Base-by-base conservation (phyloP, 2,797 vertebrate genomes). In the Pangasius larnaudii region DNA sequence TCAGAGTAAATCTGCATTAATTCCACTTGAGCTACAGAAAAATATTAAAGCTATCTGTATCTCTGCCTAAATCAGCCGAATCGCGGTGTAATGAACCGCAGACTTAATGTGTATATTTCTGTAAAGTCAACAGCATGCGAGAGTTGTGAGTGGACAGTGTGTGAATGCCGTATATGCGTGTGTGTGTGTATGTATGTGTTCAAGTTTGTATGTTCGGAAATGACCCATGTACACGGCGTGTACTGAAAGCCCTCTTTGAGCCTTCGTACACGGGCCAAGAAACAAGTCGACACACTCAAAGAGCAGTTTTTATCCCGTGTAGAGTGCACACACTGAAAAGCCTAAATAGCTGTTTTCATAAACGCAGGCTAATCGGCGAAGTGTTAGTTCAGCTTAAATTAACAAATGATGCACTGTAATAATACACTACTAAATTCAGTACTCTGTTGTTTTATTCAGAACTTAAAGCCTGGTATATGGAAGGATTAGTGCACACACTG, bases 161-260 rank as follows among this genome's bases (percentile, higher is more conserved):
- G 30, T 56, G 79, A 87, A 53, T 27, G 16, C 53, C n/a, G 18
- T 84, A 39, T 81, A 19, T 65, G 74, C 30, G 59, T 83, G 30
- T 74, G 42, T 74, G 42, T 77, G 87, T 79, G 78, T 77, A n/a
- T 8, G n/a, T 42, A 36, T 81, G 30, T 74, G 42, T 51, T 30
- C 22, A 24, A 59, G 8, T 77, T 85, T 79, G 72, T 77, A 33
- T 8, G n/a, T n/a, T 67, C 84, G 10, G 53, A 84, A 85, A 87
- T 84, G 75, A 85, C 86, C 79, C 77, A 69, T 85, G 87, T 83
- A 67, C 67, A 85, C 74, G 75, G 65, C 61, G 65, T 80, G 58
- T 51, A 86, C 67, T 91, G 88, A 92, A 91, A 89, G 91, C 84
- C 63, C 74, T 88, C 86, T 90, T 89, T 91, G 87, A 91, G 82